Evolutionary conservation across 1,140 invertebrate species (phyloP), one percentile per base, ranked within the genome.

Genomic region (Dreissena polymorpha): DNA sequence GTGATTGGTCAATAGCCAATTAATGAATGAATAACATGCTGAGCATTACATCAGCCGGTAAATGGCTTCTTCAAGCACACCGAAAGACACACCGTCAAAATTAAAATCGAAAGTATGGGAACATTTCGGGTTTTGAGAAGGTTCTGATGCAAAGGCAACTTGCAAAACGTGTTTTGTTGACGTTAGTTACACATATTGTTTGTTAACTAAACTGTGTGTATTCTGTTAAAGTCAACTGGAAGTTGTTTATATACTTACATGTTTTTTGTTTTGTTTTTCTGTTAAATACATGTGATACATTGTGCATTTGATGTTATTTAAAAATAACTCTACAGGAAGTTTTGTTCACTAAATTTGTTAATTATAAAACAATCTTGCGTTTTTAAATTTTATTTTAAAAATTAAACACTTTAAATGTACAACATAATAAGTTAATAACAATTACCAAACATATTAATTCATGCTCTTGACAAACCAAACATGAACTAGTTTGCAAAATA

Each of bases 111-210:
- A 69, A 27, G 67, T 69, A 16, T 69, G 67, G 67, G 16, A 23
- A 23, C 67, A 69, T 29, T 69, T 69, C 25, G 67, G 67, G 39
- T 69, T 69, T 69, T 10, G 67, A 3, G 67, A 21, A 69, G 25
- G 25, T 16, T 16, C 16, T 16, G 25, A 69, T 16, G 67, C 23
- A 16, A 69, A 69, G 25, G 67, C 67, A 18, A 69, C 67, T 27
- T 69, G 67, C 25, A 69, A 69, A 69, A 69, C 39, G 25, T 69
- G 67, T 29, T 69, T 69, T 27, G 39, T 29, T 18, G 67, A 69
- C 67, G 25, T 69, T 2, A 23, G 23, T 16, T 69, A 69, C 39
- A 5, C 67, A 7, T 7, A 69, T n/a, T 5, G 39, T 29, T n/a
- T 69, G 18, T 69, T 69, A 2, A 29, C 16, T 69, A 63, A 63